Evolutionary conservation across 2,888 invertebrate species (phyloP), one percentile per base, ranked within the genome.

Genomic region (Malachius bipustulatus): DNA sequence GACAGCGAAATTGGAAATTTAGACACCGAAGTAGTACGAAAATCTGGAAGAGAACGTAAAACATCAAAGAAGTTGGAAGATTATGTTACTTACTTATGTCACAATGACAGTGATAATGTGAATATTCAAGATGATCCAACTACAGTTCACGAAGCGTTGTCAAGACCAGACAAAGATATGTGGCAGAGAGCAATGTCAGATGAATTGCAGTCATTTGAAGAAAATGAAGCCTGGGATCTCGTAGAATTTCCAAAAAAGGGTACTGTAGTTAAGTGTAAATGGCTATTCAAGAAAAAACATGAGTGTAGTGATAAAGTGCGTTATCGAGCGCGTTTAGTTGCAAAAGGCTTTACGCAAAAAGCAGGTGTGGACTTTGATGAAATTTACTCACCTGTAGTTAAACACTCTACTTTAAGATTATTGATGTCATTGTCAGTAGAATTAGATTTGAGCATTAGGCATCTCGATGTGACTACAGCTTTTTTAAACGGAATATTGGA

Each of bases 341-440:
- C 30, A 2, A 40, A 39, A 39, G 39, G 38, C 11, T 44, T 14
- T 35, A 35, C 31, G n/a, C 40, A 36, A 29, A 35, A 28, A 12
- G 14, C 4, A 4, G 36, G 37, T n/a, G 16, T 40, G 13, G 38
- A 40, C 31, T 42, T 31, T 32, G 24, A 32, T 15, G 40, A 41
- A 16, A 28, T 29, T 10, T 42, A 38, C 32, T 35, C 34, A 26
- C 31, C 44, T 12, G 47, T 49, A 8, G 39, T 47, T 8, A 26
- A 39, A 16, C 34, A 44, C 40, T 41, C 42, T 12, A 47, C 41
- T n/a, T 32, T 47, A 11, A 36, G 48, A 41, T 24, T 47, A 16
- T 35, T 50, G 26, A 31, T 48, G 13, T 43, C 45, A 4, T 33
- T 19, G n/a, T 19, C 24, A 19, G 24, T 19, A 19, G 24, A 19